phyloP scores from a whole-genome alignment of 2,113 vertebrate genomes.

The Rhea americana region DNA sequence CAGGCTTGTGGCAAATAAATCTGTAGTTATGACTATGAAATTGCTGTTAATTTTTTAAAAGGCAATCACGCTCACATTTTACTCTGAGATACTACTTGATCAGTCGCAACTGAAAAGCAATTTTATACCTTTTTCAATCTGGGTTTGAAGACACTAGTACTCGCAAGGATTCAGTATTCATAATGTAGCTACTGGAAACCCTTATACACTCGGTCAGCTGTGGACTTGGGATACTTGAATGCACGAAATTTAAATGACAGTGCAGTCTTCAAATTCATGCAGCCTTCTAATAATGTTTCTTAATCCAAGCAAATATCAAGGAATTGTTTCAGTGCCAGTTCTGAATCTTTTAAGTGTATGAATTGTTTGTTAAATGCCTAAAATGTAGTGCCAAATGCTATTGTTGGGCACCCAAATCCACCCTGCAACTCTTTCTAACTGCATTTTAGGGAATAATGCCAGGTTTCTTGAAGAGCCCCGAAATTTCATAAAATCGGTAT shows the following conservation, averaged over 20 bases:
- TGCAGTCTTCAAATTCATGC: conserved; percentile 28
- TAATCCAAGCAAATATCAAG: conserved; percentile 55
- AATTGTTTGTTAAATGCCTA: not conserved
- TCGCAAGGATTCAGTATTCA: not conserved
- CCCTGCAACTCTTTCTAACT: not conserved
- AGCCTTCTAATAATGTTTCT: conserved; percentile 49
- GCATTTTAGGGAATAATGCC: not conserved
- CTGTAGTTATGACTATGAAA: not conserved
- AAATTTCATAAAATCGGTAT: not conserved
- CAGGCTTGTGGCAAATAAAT: not conserved
- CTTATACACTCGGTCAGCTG: conserved; percentile 17
- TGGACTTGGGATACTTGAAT: not conserved
- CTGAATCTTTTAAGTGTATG: not conserved
- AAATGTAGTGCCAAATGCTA: not conserved
- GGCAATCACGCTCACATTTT: not conserved
- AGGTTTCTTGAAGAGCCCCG: not conserved
- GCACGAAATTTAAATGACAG: conserved; percentile 34
- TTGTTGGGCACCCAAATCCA: not conserved
- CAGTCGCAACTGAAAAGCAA: not conserved
- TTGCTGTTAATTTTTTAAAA: not conserved
- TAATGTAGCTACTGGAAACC: conserved; percentile 6
- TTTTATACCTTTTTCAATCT: not conserved
- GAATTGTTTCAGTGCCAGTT: conserved; percentile 34
- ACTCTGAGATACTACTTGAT: not conserved
- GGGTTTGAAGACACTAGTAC: not conserved